phyloP scores from a whole-genome alignment of 92 coral and sea anemone species.

The Montipora capitata region DNA sequence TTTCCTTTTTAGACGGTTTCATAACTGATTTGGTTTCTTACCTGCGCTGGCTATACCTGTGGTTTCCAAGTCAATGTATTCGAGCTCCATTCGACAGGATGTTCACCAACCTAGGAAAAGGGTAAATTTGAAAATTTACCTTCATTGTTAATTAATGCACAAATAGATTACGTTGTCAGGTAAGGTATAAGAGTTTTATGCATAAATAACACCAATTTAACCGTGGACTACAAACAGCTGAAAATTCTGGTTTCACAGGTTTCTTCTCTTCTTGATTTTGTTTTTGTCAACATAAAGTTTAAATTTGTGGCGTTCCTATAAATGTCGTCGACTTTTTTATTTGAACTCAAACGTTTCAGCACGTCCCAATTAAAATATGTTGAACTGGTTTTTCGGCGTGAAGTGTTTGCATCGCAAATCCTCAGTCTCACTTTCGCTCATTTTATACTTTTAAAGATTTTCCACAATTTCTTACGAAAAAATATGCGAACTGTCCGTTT shows the following conservation, averaged over 20 bases:
- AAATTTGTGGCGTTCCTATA: neutral
- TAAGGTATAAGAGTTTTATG: conserved; percentile 76
- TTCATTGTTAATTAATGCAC: conserved; percentile 72
- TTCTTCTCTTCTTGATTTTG: too few species aligned
- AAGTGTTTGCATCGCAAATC: too few species aligned
- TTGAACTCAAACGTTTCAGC: too few species aligned
- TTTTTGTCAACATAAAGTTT: neutral
- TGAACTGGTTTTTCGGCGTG: too few species aligned
- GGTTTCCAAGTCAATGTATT: conserved; percentile 89
- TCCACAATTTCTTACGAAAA: neutral
- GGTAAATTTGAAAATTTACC: conserved; percentile 65
- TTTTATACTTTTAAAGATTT: neutral
- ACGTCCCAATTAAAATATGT: neutral
- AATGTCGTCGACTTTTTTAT: too few species aligned
- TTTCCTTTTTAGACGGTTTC: neutral
- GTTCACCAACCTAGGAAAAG: conserved; percentile 41
- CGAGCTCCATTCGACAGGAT: conserved; percentile 80
- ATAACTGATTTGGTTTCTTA: conserved; percentile 27
- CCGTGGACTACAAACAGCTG: conserved; percentile 38
- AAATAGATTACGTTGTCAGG: conserved; percentile 74
- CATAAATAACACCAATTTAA: conserved; percentile 50
- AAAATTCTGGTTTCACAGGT: conserved; percentile 4
- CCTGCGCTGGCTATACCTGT: conserved; percentile 89
- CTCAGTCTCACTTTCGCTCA: neutral
- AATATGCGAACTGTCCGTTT: neutral